A percentile compares a stretch with the other conserved stretches of the same genome.
These are phyloP conservation scores for Chymomyza procnemis DNA, from an alignment of 2,888 invertebrate genomes.

Conservation along the genomic window DNA sequence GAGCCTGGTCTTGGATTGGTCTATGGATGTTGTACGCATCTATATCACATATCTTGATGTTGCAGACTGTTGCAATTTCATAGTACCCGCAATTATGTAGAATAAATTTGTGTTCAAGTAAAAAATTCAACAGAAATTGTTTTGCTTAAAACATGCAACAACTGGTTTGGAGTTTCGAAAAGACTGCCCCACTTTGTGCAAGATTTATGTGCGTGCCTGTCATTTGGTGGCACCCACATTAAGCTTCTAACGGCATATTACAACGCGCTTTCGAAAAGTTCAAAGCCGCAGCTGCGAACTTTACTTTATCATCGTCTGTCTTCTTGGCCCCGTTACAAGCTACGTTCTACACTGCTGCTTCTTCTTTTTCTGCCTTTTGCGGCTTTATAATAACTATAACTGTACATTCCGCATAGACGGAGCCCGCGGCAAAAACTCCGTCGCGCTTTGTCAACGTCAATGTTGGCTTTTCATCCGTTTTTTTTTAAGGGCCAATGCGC, in stretches of 20 bases:
- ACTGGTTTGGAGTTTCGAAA: no score
- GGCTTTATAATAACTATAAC: conserved; percentile 52
- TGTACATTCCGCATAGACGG: conserved; percentile 50
- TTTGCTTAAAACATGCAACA: not conserved
- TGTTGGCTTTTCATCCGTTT: conserved; percentile 22
- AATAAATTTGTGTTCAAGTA: no score
- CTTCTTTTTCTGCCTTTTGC: not conserved
- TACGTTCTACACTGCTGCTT: not conserved
- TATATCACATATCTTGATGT: no score
- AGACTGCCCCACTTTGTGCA: no score
- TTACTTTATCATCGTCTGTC: not conserved
- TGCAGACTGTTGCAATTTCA: no score
- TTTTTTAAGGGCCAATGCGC: conserved; percentile 46
- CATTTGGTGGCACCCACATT: not conserved
- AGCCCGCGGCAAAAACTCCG: conserved; percentile 18
- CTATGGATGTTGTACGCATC: no score
- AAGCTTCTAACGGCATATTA: not conserved
- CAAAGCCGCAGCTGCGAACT: not conserved
- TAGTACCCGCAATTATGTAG: no score
- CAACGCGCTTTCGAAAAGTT: not conserved
- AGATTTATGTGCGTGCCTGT: no score
- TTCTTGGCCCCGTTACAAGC: not conserved
- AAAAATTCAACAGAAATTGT: not conserved
- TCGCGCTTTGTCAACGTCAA: not conserved
- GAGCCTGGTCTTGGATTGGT: no score